A percentile compares a stretch with the other conserved stretches of the same genome.
Evolutionary conservation across 2,888 invertebrate genomes (phyloP).

Genomic region (Adelphocoris suturalis): DNA sequence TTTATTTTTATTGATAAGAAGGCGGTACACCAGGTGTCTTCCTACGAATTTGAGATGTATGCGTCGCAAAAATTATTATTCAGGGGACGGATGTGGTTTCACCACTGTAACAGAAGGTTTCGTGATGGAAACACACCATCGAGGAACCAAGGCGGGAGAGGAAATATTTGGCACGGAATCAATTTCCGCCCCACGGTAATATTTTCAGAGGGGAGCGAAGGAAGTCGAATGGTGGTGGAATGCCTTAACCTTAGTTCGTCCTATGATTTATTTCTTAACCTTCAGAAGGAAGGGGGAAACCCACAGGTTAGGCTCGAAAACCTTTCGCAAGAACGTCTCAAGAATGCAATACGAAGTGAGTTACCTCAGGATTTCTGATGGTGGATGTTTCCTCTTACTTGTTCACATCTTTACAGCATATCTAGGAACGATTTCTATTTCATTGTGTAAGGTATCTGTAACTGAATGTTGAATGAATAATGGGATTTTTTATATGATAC

Average conservation of each 20-base stretch:
- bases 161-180: slow-evolving; percentile 39
- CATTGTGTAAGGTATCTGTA: too few relatives aligned
- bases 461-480: too few relatives aligned
- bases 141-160: background rate
- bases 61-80: background rate
- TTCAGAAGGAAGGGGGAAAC: background rate
- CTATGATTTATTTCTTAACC: slow-evolving; percentile 39
- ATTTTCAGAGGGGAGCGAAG: slow-evolving; percentile 29
- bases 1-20: too few relatives aligned
- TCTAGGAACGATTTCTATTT: too few relatives aligned
- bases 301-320: background rate
- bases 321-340: background rate
- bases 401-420: background rate
- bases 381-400: background rate
- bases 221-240: slow-evolving; percentile 14
- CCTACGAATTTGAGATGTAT: too few relatives aligned
- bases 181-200: slow-evolving; percentile 19
- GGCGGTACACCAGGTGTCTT: too few relatives aligned
- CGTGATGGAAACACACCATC: slow-evolving; percentile 29
- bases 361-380: background rate
- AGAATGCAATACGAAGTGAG: slow-evolving; percentile 1
- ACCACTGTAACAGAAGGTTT: background rate
- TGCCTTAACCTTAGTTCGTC: slow-evolving; percentile 3
- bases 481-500: too few relatives aligned
- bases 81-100: background rate